Base-by-base conservation (phyloP, 37 sponge, comb jelly and placozoan genomes). In the Chondrilla cf. caribensis region DNA sequence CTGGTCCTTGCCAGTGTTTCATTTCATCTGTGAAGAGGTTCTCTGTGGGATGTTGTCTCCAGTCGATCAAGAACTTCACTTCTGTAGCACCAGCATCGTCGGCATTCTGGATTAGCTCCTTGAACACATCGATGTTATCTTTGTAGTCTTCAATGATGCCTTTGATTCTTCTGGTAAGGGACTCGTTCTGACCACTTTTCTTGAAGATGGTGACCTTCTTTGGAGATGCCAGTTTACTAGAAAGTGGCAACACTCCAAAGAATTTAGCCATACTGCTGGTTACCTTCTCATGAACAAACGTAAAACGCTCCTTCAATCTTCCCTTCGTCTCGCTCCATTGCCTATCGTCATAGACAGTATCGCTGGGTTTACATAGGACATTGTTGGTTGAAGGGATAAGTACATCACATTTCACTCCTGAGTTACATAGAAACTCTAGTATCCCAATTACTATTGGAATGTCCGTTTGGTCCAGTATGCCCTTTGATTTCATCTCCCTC, bases 61-160 rank as follows among this genome's bases (percentile, higher is more conserved):
- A 88, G 76, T 94, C 91, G n/a, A 94, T 59, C 9, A 94, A 72
- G 78, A 94, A 88, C 58, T 88, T 88, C 22, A 94, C 86, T 65
- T 89, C 70, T 19, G 79, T 86, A 3, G 95, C 95, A 59, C 70
- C 70, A 39, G 95, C 95, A 88, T 94, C 95, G 75, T 94, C 95
- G 70, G 95, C 95, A 91, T 94, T 94, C 68, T 94, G 95, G 33
- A 91, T 38, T 22, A 95, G 85, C 38, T 95, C 96, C 75, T 95
- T 95, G 42, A 95, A 84, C 18, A 95, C 60, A 22, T 86, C 87
- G 18, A 83, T 65, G 38, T 85, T 90, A 41, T 68, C 59, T 0
- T 90, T 88, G 57, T 92, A 95, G 28, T 82, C 96, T 26, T 65
- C 59, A 21, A 93, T n/a, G 17, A 95, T 93, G 78, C 87, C 87